These are phyloP conservation scores for Euclidia mi DNA, from an alignment of 2,888 invertebrate species.

Conservation along the genomic window DNA sequence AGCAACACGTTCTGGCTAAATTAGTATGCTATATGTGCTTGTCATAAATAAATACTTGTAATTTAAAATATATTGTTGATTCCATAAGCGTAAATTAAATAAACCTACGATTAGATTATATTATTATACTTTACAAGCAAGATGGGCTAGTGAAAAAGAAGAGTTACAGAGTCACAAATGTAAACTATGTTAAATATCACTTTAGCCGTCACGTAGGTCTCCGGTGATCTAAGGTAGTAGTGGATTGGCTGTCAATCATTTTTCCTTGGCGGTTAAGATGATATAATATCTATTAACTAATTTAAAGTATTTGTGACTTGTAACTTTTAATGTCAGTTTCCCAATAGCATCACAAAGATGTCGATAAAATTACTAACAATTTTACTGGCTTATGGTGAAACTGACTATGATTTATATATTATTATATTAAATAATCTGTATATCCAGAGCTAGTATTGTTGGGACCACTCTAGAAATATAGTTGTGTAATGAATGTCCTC, in stretches of 20 bases:
- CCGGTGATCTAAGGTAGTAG: too few relatives aligned
- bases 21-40: neutral
- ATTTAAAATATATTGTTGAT: neutral
- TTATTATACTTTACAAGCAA: conserved; percentile 12
- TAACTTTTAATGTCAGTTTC: conserved; percentile 11
- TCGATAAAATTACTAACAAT: neutral
- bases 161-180: conserved; percentile 17
- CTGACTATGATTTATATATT: neutral
- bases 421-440: conserved; percentile 4
- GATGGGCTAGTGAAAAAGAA: conserved; percentile 13
- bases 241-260: too few relatives aligned
- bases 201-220: too few relatives aligned
- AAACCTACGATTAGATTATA: conserved; percentile 1
- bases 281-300: neutral
- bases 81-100: neutral
- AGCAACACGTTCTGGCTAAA: too few relatives aligned
- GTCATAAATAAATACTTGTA: neutral
- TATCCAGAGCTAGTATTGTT: conserved; percentile 30
- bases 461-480: conserved; percentile 11
- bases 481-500: too few relatives aligned
- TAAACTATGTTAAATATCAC: too few relatives aligned
- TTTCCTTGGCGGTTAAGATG: too few relatives aligned
- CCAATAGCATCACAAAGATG: conserved; percentile 8
- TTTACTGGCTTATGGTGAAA: conserved; percentile 8
- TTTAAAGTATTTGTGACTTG: conserved; percentile 15